Evolutionary conservation across 2,888 invertebrate genomes (phyloP).

Genomic region (Clusia tigrina): DNA sequence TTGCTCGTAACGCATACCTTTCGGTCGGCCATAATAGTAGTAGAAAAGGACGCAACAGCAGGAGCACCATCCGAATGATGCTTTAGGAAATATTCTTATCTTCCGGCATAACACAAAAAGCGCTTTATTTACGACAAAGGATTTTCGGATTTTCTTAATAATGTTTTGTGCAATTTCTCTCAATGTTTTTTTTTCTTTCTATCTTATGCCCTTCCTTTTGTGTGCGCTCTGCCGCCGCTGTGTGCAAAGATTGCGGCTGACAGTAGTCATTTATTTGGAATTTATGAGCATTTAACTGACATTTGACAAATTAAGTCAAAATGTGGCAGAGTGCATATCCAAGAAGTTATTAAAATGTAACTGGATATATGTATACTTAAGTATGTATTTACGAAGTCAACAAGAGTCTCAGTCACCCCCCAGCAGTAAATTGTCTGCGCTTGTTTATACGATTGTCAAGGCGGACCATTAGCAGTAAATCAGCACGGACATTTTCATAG

Average conservation of each 20-base stretch:
- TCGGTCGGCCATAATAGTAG: background rate
- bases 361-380: no score
- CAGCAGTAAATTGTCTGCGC: no score
- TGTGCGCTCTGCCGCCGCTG: background rate
- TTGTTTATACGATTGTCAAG: no score
- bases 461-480: no score
- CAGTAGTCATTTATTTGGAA: slow-evolving; percentile 56
- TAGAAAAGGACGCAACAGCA: background rate
- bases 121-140: slow-evolving; percentile 44
- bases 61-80: background rate
- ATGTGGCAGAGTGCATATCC: slow-evolving; percentile 12
- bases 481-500: no score
- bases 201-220: background rate
- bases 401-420: no score
- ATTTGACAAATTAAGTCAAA: slow-evolving; percentile 41
- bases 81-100: slow-evolving; percentile 42
- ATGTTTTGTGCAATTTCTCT: slow-evolving; percentile 28
- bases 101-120: slow-evolving; percentile 36
- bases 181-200: slow-evolving; percentile 14
- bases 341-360: no score
- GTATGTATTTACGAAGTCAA: no score
- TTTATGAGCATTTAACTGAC: slow-evolving; percentile 57
- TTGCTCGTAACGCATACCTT: no score
- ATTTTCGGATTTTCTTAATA: slow-evolving; percentile 42
- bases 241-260: slow-evolving; percentile 50